These are phyloP conservation scores for Chaenocephalus aceratus DNA, from an alignment of 2,113 vertebrate genomes.

Conservation along the genomic window DNA sequence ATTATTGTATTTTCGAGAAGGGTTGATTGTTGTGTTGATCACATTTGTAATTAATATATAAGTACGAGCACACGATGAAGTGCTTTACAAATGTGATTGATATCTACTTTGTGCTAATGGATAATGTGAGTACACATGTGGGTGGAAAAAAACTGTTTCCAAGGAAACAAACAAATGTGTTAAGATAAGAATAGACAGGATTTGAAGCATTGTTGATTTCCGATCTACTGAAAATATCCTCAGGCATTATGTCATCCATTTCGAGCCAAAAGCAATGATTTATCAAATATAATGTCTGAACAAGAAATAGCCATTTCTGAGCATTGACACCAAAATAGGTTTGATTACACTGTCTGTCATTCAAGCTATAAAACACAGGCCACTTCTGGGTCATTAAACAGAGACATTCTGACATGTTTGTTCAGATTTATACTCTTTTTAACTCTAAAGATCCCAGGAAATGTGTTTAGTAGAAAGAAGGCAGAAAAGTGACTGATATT, in stretches of 20 bases:
- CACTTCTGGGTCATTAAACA: neutral
- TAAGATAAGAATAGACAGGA: conserved; percentile 11
- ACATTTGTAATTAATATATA: conserved; percentile 22
- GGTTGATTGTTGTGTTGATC: conserved; percentile 20
- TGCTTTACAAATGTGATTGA: conserved; percentile 35
- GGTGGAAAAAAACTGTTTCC: conserved; percentile 66
- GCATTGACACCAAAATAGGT: neutral
- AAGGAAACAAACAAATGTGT: conserved; percentile 73
- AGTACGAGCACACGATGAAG: neutral
- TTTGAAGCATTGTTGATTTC: neutral
- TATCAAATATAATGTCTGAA: neutral
- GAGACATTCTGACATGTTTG: conserved; percentile 2
- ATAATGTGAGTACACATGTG: conserved; percentile 38
- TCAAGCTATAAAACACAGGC: neutral
- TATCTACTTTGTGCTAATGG: conserved; percentile 23
- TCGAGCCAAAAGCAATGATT: neutral
- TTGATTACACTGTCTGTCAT: neutral
- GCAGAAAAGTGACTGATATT: too few species aligned
- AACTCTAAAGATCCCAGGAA: neutral
- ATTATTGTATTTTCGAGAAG: neutral
- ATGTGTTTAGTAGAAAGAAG: too few species aligned
- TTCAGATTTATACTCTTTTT: neutral
- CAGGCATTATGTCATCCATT: neutral
- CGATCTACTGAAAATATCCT: neutral
- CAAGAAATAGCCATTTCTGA: neutral